Base-by-base conservation (phyloP, 2,113 vertebrate genomes). In the Gymnogyps californianus region DNA sequence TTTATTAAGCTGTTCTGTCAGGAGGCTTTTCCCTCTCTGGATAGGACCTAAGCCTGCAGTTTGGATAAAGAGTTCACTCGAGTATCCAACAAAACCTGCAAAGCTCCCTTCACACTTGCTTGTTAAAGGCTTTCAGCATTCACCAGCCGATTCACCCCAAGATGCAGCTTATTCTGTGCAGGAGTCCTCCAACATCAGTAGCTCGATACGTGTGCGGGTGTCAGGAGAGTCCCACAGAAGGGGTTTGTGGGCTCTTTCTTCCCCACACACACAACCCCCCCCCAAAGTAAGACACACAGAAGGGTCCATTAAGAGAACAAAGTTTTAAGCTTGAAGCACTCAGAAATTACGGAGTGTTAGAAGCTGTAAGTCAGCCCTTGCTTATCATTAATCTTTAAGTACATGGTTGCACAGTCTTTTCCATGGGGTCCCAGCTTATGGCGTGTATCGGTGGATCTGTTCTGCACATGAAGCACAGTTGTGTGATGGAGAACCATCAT, bases 371-470 rank as follows among this genome's bases (percentile, higher is more conserved):
- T 79, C 59, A 71, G 69, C 57, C 62, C 58, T 70, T 85, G 69
- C 55, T 80, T 95, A 59, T 66, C 46, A 29, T 76, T 80, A 81
- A 84, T 71, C 58, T 96, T 94, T 90, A 66, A 93, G 94, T 80
- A 65, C 34, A 2, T 4, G 14, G 59, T 61, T 49, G 36, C 70
- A 66, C 44, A 67, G 40, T 65, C 13, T 11, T 65, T 85, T 87
- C 54, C 21, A 4, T 83, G 78, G 70, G 34, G 75, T 88, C 61
- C 42, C 25, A 26, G 70, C 62, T 90, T 22, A 57, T 3, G 1
- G 1, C 1, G 0, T 61, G 25, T 74, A 15, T 54, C 13, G 10
- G 64, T 58, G n/a, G n/a, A 59, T 91, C 51, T 89, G 36, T 66
- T 90, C 46, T 66, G 64, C 28, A 34, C 17, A 12, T 46, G 62